Base-by-base conservation (phyloP, 2,797 vertebrate species). In the Onychomys leucogaster region DNA sequence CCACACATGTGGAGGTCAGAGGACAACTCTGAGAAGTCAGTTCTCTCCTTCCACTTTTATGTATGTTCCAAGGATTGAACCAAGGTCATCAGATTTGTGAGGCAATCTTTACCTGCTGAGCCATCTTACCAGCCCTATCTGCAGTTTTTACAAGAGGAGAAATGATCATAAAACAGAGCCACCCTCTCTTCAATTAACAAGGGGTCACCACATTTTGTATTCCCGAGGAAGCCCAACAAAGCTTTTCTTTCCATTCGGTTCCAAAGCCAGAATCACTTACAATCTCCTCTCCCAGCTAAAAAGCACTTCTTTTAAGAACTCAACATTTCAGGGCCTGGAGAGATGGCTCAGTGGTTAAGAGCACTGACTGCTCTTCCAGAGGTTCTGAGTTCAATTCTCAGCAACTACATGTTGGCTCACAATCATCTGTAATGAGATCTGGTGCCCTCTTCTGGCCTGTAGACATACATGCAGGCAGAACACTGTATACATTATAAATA, bases 251-350 rank as follows among this genome's bases (percentile, higher is more conserved):
- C 32, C 29, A 75, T 80, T 86, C 65, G 49, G 55, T 86, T 89
- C 59, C 77, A 96, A 87, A 95, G 63, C 32, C 83, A 92, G 83
- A 84, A 93, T 76, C 69, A 87, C 14, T 76, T 57, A 86, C 21
- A 87, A 27, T 75, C 8, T 80, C 25, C 63, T 94, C 89, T 67
- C 37, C 59, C 37, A 90, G 29, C 86, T 57, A 90, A 77, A 90
- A 71, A 65, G 52, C 46, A 85, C 23, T 88, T n/a, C 4, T 91
- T 82, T 73, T 52, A 85, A 91, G 37, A 89, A 77, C 21, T 97
- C 43, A 55, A 12, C 55, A 63, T 87, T 77, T 93, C 67, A 63
- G n/a, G n/a, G n/a, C n/a, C n/a, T n/a, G n/a, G n/a, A n/a, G n/a
- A n/a, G n/a, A n/a, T n/a, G n/a, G n/a, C n/a, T n/a, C n/a, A n/a